A percentile compares a stretch with the other conserved stretches of the same genome.
Evolutionary conservation across 2,888 invertebrate genomes (phyloP).

Genomic region (Drosophila subquinaria): DNA sequence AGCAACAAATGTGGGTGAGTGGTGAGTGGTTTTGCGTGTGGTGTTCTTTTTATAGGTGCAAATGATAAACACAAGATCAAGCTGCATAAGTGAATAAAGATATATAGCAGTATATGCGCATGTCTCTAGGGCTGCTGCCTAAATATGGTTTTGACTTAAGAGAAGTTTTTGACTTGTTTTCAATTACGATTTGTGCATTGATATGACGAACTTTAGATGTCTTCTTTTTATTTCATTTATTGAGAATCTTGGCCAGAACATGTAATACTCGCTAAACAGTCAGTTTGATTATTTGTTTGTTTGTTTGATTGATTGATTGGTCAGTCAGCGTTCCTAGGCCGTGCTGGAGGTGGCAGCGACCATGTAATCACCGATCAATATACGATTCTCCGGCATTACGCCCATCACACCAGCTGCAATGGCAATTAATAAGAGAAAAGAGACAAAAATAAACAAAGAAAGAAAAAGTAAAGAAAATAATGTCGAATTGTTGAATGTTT

Average conservation of each 20-base stretch:
- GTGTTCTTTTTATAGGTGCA: slow-evolving; percentile 46
- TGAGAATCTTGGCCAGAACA: slow-evolving; percentile 2
- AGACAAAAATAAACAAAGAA: slow-evolving; percentile 42
- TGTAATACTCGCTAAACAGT: slow-evolving; percentile 6
- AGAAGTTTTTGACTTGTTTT: not conserved
- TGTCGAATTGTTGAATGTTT: slow-evolving; percentile 11
- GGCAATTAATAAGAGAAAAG: slow-evolving; percentile 32
- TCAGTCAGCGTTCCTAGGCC: slow-evolving; percentile 52
- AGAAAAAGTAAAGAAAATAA: slow-evolving; percentile 22
- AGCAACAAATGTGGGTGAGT: slow-evolving; percentile 7
- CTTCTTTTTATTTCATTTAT: slow-evolving; percentile 23
- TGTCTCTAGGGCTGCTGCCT: slow-evolving; percentile 18
- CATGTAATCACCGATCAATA: slow-evolving; percentile 89
- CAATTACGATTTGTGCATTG: slow-evolving; percentile 58
- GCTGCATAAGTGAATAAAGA: slow-evolving; percentile 46
- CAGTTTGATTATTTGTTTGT: not conserved
- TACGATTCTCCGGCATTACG: slow-evolving; percentile 88
- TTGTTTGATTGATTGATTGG: slow-evolving; percentile 8
- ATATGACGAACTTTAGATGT: slow-evolving; percentile 71
- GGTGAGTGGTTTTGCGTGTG: slow-evolving; percentile 16
- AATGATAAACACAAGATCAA: slow-evolving; percentile 65
- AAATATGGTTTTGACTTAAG: not conserved
- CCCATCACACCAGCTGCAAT: slow-evolving; percentile 86
- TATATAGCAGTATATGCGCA: slow-evolving; percentile 2
- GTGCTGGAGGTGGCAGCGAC: slow-evolving; percentile 86